Base-by-base conservation (phyloP, 2,888 invertebrate genomes). In the Steinernema hermaphroditum region DNA sequence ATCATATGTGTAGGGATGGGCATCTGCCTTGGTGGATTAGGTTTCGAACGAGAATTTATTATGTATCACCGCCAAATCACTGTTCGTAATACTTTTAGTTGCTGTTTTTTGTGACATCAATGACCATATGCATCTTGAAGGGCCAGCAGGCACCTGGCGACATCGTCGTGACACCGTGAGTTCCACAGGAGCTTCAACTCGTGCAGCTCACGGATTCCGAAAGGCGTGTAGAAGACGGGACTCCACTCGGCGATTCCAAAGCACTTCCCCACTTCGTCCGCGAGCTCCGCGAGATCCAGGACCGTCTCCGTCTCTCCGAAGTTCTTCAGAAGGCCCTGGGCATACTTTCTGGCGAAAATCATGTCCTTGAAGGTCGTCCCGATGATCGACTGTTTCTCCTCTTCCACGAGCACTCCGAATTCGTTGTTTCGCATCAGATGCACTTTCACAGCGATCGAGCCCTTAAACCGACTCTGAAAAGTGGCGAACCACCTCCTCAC, bases 321-420 rank as follows among this genome's bases (percentile, higher is more conserved):
- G 27, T 32, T 12, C 2, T 62, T 32, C 32, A 14, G 62, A 12
- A 16, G 9, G 16, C 50, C 12, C 12, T 19, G 22, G 50, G 22
- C 19, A 12, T 50, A 50, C 24, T 62, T 62, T 32, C 27, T 62
- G 16, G 62, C 62, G 62, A 62, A 32, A 8, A 24, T 62, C 29
- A 24, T 16, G 14, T 16, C 27, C 62, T 29, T 34, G 32, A 62
- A 27, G 29, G 27, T 62, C 32, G 62, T 62, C 16, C 32, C 62
- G 32, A 62, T 9, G 32, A 32, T 9, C 9, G 62, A 16, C 16
- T 62, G 6, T 34, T 29, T 8, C 2, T 62, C 16, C 8, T 16
- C 16, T n/a, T 34, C 62, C 4, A 62, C 62, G 29, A 62, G 29
- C 2, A 62, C 32, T 14, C 62, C 62, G 32, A 32, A 62, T 14